Conservation (phyloP, 2,888 invertebrate species). For the Saturnia japonica region DNA sequence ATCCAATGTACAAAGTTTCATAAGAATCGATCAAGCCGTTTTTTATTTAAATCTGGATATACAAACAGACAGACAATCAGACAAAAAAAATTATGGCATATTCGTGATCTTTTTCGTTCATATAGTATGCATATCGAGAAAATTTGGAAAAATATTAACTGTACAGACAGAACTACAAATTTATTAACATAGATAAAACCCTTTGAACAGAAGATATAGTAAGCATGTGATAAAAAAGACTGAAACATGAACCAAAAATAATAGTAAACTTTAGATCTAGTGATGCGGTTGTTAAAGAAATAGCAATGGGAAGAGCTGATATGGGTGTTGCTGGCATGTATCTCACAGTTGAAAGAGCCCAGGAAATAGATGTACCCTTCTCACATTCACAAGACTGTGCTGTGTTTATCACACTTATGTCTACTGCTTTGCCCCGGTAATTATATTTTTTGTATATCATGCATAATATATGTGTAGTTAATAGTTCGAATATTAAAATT, state of each 20-base stretch:
- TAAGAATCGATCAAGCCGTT: too few species aligned
- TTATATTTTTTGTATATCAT: neutral
- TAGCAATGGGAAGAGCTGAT: constrained; percentile 81
- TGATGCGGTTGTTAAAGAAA: constrained; percentile 82
- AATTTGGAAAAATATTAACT: too few species aligned
- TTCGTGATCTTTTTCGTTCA: too few species aligned
- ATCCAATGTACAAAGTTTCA: too few species aligned
- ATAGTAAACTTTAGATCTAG: constrained; percentile 69
- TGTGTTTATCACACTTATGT: constrained; percentile 88
- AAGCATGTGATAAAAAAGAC: neutral
- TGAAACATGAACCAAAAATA: neutral
- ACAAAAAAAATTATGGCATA: too few species aligned
- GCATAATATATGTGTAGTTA: neutral
- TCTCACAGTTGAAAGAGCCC: constrained; percentile 78
- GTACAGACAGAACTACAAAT: too few species aligned
- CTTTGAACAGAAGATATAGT: neutral
- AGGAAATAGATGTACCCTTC: constrained; percentile 82
- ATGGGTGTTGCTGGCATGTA: constrained; percentile 89
- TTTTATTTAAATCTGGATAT: too few species aligned
- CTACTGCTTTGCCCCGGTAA: constrained; percentile 88
- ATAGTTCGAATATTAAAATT: neutral
- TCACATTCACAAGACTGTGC: constrained; percentile 89
- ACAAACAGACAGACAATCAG: too few species aligned
- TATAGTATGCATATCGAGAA: too few species aligned
- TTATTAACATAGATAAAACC: too few species aligned